Evolutionary conservation across 2,113 vertebrate species (phyloP), one percentile per base, ranked within the genome.

Genomic region (Catharus minimus): DNA sequence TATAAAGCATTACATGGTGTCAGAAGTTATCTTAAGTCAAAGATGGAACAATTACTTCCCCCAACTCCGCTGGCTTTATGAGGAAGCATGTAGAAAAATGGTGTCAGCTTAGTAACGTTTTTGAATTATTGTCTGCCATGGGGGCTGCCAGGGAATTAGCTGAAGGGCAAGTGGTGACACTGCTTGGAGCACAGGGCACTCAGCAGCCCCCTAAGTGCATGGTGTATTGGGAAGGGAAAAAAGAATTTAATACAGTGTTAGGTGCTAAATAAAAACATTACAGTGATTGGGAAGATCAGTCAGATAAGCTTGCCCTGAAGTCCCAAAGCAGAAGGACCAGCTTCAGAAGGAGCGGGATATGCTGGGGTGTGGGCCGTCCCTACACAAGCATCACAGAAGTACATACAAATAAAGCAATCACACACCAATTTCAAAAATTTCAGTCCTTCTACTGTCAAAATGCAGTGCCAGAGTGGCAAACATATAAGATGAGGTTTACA

Each of bases 1-100:
- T 91, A 75, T 84, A 86, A 90, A 92, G 66, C 92, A 91, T 78
- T 90, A 67, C 41, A 53, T 6, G 28, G 76, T 91, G 79, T 81
- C 90, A 93, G 77, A 84, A 94, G 73, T 72, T 92, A 88, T 78
- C 82, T 58, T 56, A 39, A 95, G 73, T 74, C 90, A 91, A 73
- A 92, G 38, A 85, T 55, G 65, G 80, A 86, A 55, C 74, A 91
- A 72, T 65, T 94, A 61, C 79, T 88, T 90, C 77, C 62, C 73
- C 49, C 41, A 61, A 36, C 32, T 46, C 61, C 90, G 38, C 61
- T 56, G 72, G 72, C 82, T 92, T 95, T 80, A 88, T 20, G 57
- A 61, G 23, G 46, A 90, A 81, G 41, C 3, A 12, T 68, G 60
- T 28, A 91, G 77, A 83, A 74, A 91, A 86, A 77, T 7, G 13